These are phyloP conservation scores for Hipparchia sbordonii DNA, from an alignment of 2,888 invertebrate genomes.

Conservation along the genomic window DNA sequence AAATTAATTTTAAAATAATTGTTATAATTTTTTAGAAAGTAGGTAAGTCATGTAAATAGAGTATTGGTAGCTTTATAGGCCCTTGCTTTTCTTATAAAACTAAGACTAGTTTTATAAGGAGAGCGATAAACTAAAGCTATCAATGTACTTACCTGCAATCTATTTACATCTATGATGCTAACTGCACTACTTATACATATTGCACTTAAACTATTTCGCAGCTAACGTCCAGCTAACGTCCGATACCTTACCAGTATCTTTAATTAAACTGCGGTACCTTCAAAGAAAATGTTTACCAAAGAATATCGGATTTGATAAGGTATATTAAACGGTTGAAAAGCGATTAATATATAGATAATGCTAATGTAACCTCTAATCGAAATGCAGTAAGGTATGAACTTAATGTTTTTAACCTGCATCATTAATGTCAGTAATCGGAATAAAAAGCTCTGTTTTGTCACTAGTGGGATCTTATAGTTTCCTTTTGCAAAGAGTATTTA, in stretches of 20 bases:
- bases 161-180: slow-evolving; percentile 13
- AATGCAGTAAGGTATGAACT: slow-evolving; percentile 11
- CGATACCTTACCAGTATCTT: slow-evolving; percentile 15
- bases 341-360: slow-evolving; percentile 30
- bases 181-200: slow-evolving; percentile 58
- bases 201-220: slow-evolving; percentile 51
- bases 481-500: no score
- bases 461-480: no score
- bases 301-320: slow-evolving; percentile 42
- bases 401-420: not conserved
- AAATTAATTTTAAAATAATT: no score
- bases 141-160: not conserved
- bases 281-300: slow-evolving; percentile 41
- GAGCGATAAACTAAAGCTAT: no score
- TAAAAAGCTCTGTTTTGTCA: not conserved
- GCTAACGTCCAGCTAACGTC: slow-evolving; percentile 12
- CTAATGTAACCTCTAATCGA: slow-evolving; percentile 15
- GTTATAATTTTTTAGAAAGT: no score
- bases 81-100: no score
- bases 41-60: no score
- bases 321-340: slow-evolving; percentile 39
- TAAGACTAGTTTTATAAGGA: not conserved
- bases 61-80: no score
- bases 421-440: not conserved
- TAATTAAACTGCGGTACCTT: slow-evolving; percentile 40